Evolutionary conservation across 2,888 invertebrate genomes (phyloP).

Genomic region (Cordilura impudica): DNA sequence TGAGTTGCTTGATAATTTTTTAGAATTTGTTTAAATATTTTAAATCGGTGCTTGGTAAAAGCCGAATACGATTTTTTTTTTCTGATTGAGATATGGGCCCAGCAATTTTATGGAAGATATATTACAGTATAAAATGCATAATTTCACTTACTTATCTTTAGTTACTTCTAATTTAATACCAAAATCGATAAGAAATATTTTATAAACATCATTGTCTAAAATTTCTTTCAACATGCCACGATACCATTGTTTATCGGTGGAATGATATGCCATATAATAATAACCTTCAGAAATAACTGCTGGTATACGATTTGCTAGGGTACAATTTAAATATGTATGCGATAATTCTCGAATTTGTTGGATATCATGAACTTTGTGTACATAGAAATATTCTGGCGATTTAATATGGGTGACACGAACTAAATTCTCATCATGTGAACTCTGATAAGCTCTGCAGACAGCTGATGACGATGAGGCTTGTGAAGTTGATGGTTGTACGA

Average conservation of each 20-base stretch:
- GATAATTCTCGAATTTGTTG: conserved; percentile 62
- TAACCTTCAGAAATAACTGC: conserved; percentile 78
- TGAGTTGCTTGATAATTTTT: too few relatives aligned
- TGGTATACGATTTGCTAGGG: conserved; percentile 64
- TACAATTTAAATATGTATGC: conserved; percentile 62
- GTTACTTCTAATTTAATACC: conserved; percentile 80
- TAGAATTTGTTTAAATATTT: too few relatives aligned
- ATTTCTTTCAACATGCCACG: conserved; percentile 78
- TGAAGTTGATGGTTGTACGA: neutral
- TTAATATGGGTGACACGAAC: conserved; percentile 80
- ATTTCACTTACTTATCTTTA: conserved; percentile 78
- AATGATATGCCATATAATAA: conserved; percentile 82
- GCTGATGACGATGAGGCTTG: neutral
- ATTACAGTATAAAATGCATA: too few relatives aligned
- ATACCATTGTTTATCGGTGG: conserved; percentile 82
- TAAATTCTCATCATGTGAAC: conserved; percentile 24
- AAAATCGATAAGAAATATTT: conserved; percentile 83
- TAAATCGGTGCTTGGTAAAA: too few relatives aligned
- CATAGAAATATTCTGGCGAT: conserved; percentile 82
- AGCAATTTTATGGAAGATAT: too few relatives aligned
- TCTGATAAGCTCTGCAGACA: neutral
- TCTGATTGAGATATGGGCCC: too few relatives aligned
- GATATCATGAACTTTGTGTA: conserved; percentile 68
- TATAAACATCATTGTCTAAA: conserved; percentile 75
- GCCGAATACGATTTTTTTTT: too few relatives aligned